Conservation (phyloP, 2,113 vertebrate genomes). For the Galbula dea region DNA sequence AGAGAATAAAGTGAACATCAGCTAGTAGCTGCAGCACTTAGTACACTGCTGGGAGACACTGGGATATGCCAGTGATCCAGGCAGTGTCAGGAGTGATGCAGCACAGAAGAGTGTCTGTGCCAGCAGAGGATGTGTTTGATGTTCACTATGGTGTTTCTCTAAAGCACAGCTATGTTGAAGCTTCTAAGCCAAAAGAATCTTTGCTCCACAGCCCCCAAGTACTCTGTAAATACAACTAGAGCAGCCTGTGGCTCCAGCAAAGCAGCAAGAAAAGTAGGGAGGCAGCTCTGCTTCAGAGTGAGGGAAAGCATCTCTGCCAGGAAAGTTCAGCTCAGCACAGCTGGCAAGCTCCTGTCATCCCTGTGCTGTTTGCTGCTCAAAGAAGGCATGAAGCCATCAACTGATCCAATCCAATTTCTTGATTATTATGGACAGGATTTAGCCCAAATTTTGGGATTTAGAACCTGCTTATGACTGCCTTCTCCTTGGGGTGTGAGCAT, state of each 20-base stretch:
- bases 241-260: not conserved
- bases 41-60: not conserved
- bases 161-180: not conserved
- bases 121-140: not conserved
- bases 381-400: not conserved
- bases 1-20: not conserved
- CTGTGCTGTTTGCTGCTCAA: not conserved
- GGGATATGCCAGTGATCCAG: not conserved
- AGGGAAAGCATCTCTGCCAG: not conserved
- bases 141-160: not conserved
- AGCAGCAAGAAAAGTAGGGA: not conserved
- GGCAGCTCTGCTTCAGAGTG: not conserved
- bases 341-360: not conserved
- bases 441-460: not conserved
- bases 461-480: not conserved
- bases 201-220: not conserved
- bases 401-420: not conserved
- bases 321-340: not conserved
- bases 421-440: not conserved
- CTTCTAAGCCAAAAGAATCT: not conserved
- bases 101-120: not conserved
- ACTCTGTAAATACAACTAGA: not conserved
- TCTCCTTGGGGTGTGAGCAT: not conserved
- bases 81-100: not conserved
- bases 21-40: not conserved